phyloP scores from a whole-genome alignment of 2,888 invertebrate genomes.

The Idaea biselata region DNA sequence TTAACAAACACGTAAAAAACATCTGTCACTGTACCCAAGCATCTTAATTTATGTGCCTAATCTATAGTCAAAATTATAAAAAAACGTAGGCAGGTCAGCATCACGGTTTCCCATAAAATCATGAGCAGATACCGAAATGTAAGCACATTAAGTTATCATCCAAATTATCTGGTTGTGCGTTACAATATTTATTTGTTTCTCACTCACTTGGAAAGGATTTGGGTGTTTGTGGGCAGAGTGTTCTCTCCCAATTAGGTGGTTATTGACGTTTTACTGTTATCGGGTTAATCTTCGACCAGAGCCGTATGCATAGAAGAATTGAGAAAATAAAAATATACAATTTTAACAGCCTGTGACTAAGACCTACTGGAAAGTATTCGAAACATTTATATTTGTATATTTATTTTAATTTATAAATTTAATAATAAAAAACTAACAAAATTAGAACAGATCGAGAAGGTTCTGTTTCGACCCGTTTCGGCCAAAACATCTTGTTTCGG shows the following conservation, averaged over 20 bases:
- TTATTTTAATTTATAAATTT: too few relatives aligned
- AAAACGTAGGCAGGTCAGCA: slow-evolving; percentile 41
- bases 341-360: too few relatives aligned
- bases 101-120: slow-evolving; percentile 77
- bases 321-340: not conserved
- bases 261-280: slow-evolving; percentile 80
- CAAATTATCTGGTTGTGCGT: slow-evolving; percentile 74
- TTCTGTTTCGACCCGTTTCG: too few relatives aligned
- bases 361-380: too few relatives aligned
- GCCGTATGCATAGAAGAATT: slow-evolving; percentile 59
- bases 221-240: slow-evolving; percentile 67
- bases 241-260: slow-evolving; percentile 79
- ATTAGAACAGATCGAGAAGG: too few relatives aligned
- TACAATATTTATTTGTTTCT: slow-evolving; percentile 80
- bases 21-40: slow-evolving; percentile 9
- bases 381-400: too few relatives aligned
- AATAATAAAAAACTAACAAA: too few relatives aligned
- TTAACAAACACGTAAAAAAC: slow-evolving; percentile 6
- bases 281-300: slow-evolving; percentile 65
- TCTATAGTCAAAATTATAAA: slow-evolving; percentile 26
- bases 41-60: slow-evolving; percentile 25
- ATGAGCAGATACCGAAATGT: slow-evolving; percentile 79
- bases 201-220: slow-evolving; percentile 53
- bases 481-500: too few relatives aligned
- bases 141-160: slow-evolving; percentile 79